These are phyloP conservation scores for Danio jaintianensis DNA, from an alignment of 2,797 vertebrate species.

Conservation along the genomic window DNA sequence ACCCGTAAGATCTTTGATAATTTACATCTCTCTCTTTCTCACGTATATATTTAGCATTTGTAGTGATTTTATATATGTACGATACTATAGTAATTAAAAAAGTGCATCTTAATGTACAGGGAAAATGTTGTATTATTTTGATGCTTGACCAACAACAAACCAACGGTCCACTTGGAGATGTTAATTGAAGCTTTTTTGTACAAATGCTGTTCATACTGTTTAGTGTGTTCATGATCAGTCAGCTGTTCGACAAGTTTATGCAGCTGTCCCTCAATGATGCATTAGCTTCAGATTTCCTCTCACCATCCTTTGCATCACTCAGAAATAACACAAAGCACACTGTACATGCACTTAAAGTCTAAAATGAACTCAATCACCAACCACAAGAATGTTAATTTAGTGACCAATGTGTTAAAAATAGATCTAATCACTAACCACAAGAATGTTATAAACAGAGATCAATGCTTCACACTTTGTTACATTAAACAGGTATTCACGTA, in stretches of 20 bases:
- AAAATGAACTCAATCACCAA: slow-evolving; percentile 6
- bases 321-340: slow-evolving; percentile 9
- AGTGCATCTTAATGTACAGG: no score
- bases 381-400: neutral
- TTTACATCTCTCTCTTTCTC: no score
- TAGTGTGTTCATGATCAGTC: slow-evolving; percentile 56
- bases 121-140: no score
- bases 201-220: neutral
- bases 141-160: no score
- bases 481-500: neutral
- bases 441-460: no score
- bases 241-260: slow-evolving; percentile 57
- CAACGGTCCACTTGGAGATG: neutral
- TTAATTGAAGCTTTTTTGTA: neutral
- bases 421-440: no score
- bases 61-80: no score
- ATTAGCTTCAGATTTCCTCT: slow-evolving; percentile 49
- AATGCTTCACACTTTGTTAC: no score
- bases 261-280: slow-evolving; percentile 68
- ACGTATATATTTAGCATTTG: no score
- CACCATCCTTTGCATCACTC: slow-evolving; percentile 19
- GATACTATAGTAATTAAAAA: no score
- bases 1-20: no score
- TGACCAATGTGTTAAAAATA: neutral
- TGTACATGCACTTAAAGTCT: slow-evolving; percentile 17